Evolutionary conservation across 1,140 invertebrate genomes (phyloP), one percentile per base, ranked within the genome.

Genomic region (Tenebrio molitor): DNA sequence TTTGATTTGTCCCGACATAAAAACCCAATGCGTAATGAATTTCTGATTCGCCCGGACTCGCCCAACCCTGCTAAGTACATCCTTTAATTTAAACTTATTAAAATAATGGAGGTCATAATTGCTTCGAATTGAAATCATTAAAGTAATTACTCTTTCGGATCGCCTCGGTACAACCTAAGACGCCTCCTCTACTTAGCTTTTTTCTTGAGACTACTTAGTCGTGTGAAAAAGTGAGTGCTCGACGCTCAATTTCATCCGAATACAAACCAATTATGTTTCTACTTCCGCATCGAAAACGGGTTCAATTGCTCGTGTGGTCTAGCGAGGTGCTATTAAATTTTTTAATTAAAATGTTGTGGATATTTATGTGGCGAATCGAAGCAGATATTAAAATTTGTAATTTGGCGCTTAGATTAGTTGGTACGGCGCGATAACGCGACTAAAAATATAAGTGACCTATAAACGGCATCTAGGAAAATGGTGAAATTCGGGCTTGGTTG

Each of bases 81-180:
- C 71, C 65, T 67, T 72, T 73, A 68, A 69, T 69, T 73, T 73
- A 69, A 53, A 53, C 53, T 70, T 63, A 70, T 74, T 74, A 74
- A 74, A 74, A 70, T 74, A 74, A 74, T 70, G 41, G 67, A 70
- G 29, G 2, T 46, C 36, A 53, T 69, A 74, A 74, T 74, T 74
- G 72, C 41, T 58, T 71, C 14, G 73, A 74, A 74, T 74, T 74
- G 69, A 72, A 74, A 71, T 74, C 69, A 74, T 74, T 74, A 74
- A 74, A 74, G 58, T 74, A 74, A 74, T 74, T 74, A 68, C 58
- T 62, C 41, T 73, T 69, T 50, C 23, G 25, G 53, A 66, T 66
- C 39, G 39, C 36, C 14, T 34, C 15, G 4, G 46, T 63, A 72
- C 71, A 41, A 67, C 50, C 6, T 72, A 16, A 72, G 67, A 72